Evolutionary conservation across 2,888 invertebrate species (phyloP).

Genomic region (Plemyria rubiginata): DNA sequence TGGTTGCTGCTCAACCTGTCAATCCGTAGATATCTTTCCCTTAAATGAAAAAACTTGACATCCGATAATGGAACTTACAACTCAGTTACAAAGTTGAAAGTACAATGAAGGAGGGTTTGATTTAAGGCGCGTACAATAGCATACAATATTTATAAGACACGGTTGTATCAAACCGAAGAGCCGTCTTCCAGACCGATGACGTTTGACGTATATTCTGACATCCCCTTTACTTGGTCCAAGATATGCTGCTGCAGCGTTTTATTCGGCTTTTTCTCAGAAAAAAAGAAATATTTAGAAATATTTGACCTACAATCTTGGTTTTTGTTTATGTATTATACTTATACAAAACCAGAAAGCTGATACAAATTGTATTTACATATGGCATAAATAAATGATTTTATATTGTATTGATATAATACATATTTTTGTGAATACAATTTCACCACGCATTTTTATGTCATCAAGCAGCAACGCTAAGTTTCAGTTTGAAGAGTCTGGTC

Average conservation of each 20-base stretch:
- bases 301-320: too few species aligned
- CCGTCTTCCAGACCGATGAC: conserved; percentile 82
- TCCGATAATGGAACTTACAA: conserved; percentile 37
- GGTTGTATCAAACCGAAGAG: conserved; percentile 80
- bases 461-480: too few species aligned
- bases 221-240: conserved; percentile 46
- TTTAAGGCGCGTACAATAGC: conserved; percentile 62
- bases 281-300: neutral
- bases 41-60: conserved; percentile 37
- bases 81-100: conserved; percentile 36
- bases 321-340: too few species aligned
- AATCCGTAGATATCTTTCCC: conserved; percentile 53
- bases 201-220: conserved; percentile 83
- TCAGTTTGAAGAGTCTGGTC: too few species aligned
- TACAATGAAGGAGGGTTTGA: conserved; percentile 37
- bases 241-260: conserved; percentile 11
- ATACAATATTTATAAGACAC: conserved; percentile 80
- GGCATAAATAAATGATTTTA: too few species aligned
- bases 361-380: too few species aligned
- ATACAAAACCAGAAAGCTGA: too few species aligned
- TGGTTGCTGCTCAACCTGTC: conserved; percentile 70
- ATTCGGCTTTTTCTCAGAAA: neutral
- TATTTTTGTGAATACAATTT: too few species aligned
- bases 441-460: too few species aligned
- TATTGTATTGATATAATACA: too few species aligned